A percentile compares a stretch with the other conserved stretches of the same genome.
Evolutionary conservation across 1,140 invertebrate genomes (phyloP).

Genomic region (Drosophila pandora): DNA sequence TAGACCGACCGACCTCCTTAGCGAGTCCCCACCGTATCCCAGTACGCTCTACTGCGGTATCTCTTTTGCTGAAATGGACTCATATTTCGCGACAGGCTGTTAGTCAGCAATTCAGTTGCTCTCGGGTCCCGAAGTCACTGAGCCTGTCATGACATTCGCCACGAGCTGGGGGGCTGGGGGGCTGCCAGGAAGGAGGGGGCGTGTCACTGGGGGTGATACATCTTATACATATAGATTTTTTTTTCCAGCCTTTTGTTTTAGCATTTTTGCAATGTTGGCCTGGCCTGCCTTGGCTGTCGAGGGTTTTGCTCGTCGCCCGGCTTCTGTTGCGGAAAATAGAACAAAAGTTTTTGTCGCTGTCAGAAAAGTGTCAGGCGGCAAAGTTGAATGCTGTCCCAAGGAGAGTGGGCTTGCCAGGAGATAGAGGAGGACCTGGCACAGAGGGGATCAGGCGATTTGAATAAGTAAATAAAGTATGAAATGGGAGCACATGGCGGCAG

Average conservation of each 20-base stretch:
- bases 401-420: conserved; percentile 22
- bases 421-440: conserved; percentile 11
- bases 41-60: conserved; percentile 35
- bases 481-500: conserved; percentile 63
- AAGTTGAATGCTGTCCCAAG: conserved; percentile 69
- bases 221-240: conserved; percentile 56
- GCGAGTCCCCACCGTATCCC: conserved; percentile 30
- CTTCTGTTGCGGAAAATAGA: conserved; percentile 68
- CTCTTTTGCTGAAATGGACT: conserved; percentile 79
- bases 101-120: conserved; percentile 81
- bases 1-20: background rate
- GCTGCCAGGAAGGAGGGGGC: background rate
- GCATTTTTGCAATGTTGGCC: conserved; percentile 66
- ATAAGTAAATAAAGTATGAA: conserved; percentile 77
- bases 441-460: conserved; percentile 66
- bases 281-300: conserved; percentile 46
- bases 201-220: conserved; percentile 20
- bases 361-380: conserved; percentile 82
- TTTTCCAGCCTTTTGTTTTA: conserved; percentile 69
- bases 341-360: conserved; percentile 82
- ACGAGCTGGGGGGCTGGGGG: conserved; percentile 18
- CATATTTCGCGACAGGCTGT: conserved; percentile 82
- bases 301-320: conserved; percentile 49
- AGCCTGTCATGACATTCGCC: conserved; percentile 80
- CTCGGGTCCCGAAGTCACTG: conserved; percentile 73